phyloP scores from a whole-genome alignment of 2,797 vertebrate genomes.

The Hipposideros larvatus region DNA sequence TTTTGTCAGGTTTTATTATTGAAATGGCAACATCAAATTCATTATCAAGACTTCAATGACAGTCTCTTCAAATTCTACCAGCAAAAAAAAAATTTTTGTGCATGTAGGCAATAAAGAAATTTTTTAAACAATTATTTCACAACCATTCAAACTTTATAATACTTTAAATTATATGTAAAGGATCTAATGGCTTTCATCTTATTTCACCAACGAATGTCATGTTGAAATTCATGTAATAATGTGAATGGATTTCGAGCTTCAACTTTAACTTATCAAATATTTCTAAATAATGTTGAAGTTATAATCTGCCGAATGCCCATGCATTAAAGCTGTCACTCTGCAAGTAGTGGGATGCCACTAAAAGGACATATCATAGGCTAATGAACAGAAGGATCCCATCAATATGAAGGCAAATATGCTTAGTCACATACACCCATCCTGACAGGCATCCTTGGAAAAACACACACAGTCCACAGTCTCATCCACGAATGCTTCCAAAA shows the following conservation, averaged over 20 bases:
- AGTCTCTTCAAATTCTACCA: constrained; percentile 21
- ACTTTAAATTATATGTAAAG: not conserved
- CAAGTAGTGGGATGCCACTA: not conserved
- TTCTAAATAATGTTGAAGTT: constrained; percentile 4
- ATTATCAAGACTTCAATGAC: not conserved
- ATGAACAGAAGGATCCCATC: not conserved
- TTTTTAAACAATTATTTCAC: not conserved
- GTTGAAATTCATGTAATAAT: not conserved
- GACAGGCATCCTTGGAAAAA: not conserved
- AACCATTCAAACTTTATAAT: not conserved
- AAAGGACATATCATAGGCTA: not conserved
- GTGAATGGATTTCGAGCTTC: constrained; percentile 12
- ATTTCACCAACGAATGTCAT: not conserved
- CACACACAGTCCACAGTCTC: not conserved
- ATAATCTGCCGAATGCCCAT: not conserved
- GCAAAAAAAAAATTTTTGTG: not conserved
- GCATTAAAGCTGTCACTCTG: not conserved
- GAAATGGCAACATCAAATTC: not conserved
- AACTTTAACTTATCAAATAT: constrained; percentile 5
- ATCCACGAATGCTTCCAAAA: not conserved
- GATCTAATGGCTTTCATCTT: not conserved
- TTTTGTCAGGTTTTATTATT: constrained; percentile 3
- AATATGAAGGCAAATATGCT: not conserved
- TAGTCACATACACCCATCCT: not conserved
- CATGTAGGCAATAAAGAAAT: not conserved